These are phyloP conservation scores for Meteorus sp. DNA, from an alignment of 1,140 invertebrate genomes.

Conservation along the genomic window DNA sequence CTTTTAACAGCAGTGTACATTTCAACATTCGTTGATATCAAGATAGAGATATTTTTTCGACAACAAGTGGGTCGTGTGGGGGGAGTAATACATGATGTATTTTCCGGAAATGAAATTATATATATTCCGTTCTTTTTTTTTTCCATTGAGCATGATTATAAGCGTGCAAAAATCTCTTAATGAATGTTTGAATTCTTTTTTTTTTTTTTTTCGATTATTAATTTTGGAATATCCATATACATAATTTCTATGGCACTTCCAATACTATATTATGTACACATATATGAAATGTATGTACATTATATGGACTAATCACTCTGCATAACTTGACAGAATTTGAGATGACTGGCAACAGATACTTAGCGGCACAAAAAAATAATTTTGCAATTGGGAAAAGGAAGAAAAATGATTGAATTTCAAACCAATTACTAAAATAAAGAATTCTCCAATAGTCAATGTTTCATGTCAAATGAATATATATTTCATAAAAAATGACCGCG, in stretches of 20 bases:
- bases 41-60: conserved; percentile 12
- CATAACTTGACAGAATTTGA: conserved; percentile 13
- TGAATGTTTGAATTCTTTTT: conserved; percentile 9
- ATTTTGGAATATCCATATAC: conserved; percentile 23
- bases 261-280: conserved; percentile 31
- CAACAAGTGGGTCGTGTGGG: not conserved
- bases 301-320: conserved; percentile 28
- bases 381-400: not conserved
- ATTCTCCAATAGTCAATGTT: too few species aligned
- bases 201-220: conserved; percentile 19
- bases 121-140: too few species aligned
- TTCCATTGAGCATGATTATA: conserved; percentile 19
- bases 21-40: conserved; percentile 22
- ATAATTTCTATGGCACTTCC: conserved; percentile 31
- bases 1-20: not conserved
- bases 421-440: conserved; percentile 13
- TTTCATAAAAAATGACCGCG: too few species aligned
- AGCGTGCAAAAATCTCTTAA: conserved; percentile 4
- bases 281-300: conserved; percentile 29
- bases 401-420: conserved; percentile 29
- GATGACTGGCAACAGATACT: conserved; percentile 3
- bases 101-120: conserved; percentile 6
- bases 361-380: conserved; percentile 2
- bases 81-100: conserved; percentile 1
- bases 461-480: too few species aligned